phyloP scores from a whole-genome alignment of 2,888 invertebrate species.

The Rhamnusium bicolor region DNA sequence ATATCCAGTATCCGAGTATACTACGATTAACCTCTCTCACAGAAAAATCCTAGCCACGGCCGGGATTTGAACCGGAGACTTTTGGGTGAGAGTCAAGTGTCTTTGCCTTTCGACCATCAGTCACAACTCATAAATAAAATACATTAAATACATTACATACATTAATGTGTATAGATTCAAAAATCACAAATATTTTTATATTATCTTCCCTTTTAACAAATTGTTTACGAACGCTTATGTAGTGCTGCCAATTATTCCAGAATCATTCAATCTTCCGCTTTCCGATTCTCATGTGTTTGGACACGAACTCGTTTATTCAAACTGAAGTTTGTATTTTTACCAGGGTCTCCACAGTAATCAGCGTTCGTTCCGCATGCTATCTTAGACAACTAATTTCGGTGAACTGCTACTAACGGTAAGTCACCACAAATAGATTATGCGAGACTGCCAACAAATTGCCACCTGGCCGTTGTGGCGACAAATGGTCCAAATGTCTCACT shows the following conservation, averaged over 20 bases:
- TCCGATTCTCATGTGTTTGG: constrained; percentile 13
- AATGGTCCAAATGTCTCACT: too few species aligned
- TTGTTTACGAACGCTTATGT: neutral
- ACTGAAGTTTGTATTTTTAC: neutral
- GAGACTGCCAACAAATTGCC: neutral
- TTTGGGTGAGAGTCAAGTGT: too few species aligned
- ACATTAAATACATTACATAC: too few species aligned
- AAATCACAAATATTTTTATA: too few species aligned
- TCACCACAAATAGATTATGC: constrained; percentile 6
- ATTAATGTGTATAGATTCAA: too few species aligned
- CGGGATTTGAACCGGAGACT: too few species aligned
- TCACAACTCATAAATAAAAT: too few species aligned
- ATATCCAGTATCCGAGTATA: too few species aligned
- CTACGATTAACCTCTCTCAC: too few species aligned
- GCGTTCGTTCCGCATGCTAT: constrained; percentile 17
- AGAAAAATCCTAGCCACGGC: too few species aligned
- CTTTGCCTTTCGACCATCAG: too few species aligned
- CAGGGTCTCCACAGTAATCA: constrained; percentile 11
- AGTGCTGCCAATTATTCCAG: neutral
- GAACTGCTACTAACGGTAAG: constrained; percentile 17
- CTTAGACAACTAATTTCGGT: constrained; percentile 18
- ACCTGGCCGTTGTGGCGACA: neutral
- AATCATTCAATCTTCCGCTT: constrained; percentile 12
- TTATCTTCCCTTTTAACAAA: neutral
- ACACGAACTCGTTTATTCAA: constrained; percentile 20